Conservation (phyloP, 2,888 invertebrate species). For the Eupithecia pulchellata region DNA sequence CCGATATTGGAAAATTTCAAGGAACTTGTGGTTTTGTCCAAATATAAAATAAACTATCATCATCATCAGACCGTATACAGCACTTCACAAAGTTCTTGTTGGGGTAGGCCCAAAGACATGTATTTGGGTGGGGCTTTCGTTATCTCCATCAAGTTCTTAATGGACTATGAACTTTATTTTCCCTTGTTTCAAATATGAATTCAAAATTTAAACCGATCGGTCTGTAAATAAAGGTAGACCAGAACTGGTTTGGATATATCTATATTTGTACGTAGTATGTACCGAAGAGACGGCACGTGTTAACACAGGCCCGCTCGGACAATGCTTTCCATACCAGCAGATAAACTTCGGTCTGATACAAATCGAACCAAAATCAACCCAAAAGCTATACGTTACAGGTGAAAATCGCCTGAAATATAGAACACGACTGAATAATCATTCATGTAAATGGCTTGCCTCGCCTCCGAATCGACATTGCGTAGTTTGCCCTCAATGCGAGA, state of each 20-base stretch:
- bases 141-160: neutral
- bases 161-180: neutral
- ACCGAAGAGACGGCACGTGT: slow-evolving; percentile 55
- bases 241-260: slow-evolving; percentile 45
- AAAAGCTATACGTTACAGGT: slow-evolving; percentile 48
- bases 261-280: slow-evolving; percentile 51
- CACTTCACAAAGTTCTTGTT: neutral
- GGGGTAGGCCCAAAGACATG: no score
- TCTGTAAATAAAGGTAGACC: neutral
- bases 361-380: slow-evolving; percentile 53
- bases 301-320: slow-evolving; percentile 67
- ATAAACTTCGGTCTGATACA: slow-evolving; percentile 63
- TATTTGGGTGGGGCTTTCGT: neutral
- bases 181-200: neutral
- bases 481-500: slow-evolving; percentile 70
- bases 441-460: slow-evolving; percentile 78
- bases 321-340: slow-evolving; percentile 68
- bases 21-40: neutral
- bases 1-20: neutral
- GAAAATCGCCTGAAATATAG: slow-evolving; percentile 49
- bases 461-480: slow-evolving; percentile 71
- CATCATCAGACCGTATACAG: neutral
- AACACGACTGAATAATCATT: slow-evolving; percentile 71
- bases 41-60: neutral
- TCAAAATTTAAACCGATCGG: neutral